Percentiles rank a stretch among this genome's conserved stretches.
phyloP scores from a whole-genome alignment of 2,113 vertebrate genomes.

The Alouatta palliata region DNA sequence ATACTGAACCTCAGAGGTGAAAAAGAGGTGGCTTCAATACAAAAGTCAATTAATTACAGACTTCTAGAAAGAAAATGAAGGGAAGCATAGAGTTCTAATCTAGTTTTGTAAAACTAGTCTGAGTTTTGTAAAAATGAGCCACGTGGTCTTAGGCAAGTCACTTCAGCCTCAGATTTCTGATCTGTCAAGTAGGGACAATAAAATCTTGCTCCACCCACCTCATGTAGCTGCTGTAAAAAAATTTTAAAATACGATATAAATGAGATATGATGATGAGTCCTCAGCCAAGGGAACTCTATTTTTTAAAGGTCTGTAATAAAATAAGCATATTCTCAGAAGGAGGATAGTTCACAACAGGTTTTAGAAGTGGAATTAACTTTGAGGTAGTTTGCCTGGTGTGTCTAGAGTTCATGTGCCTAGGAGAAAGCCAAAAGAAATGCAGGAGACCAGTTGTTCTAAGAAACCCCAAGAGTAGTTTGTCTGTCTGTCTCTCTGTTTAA shows the following conservation, averaged over 20 bases:
- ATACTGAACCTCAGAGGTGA: not conserved
- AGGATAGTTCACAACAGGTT: not conserved
- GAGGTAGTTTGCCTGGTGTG: not conserved
- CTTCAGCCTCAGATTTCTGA: not conserved
- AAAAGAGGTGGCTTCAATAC: not conserved
- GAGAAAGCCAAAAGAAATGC: not conserved
- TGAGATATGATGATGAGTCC: not conserved
- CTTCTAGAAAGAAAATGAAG: not conserved
- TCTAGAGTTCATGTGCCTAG: not conserved
- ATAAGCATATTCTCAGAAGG: not conserved
- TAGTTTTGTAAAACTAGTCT: not conserved
- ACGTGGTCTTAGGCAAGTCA: not conserved
- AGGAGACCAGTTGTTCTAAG: not conserved
- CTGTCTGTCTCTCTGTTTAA: not conserved
- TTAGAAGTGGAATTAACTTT: not conserved
- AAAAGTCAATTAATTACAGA: not conserved
- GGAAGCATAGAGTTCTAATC: not conserved
- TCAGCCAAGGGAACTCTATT: not conserved
- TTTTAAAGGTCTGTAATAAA: not conserved
- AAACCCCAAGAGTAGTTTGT: not conserved
- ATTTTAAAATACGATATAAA: not conserved
- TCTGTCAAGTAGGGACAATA: not conserved
- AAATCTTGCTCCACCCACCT: not conserved
- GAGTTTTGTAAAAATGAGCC: not conserved
- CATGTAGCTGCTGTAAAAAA: not conserved